These are phyloP conservation scores for Oreortyx pictus DNA, from an alignment of 2,797 vertebrate genomes.

Conservation along the genomic window DNA sequence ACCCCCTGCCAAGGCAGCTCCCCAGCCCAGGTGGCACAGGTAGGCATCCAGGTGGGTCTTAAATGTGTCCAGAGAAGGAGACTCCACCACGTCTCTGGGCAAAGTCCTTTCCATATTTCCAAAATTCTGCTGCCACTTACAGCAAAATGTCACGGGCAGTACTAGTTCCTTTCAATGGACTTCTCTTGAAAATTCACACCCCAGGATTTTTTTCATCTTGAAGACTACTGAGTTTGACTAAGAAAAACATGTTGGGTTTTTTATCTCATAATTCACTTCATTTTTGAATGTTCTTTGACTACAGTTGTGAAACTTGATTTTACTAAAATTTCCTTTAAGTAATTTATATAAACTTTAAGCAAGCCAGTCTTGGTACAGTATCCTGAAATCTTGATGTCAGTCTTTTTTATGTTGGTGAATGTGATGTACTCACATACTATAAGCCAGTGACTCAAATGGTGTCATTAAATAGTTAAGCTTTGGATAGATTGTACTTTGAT, in stretches of 20 bases:
- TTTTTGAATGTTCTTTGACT: background rate
- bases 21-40: too few relatives aligned
- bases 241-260: background rate
- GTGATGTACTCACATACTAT: background rate
- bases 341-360: background rate
- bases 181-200: background rate
- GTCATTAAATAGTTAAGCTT: conserved; percentile 1
- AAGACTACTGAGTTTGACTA: background rate
- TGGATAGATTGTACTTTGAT: background rate
- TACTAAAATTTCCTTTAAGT: background rate
- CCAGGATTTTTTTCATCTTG: background rate
- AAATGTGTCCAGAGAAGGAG: too few relatives aligned
- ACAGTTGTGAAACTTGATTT: background rate
- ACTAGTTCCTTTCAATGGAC: background rate
- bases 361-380: background rate
- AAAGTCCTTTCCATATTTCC: background rate
- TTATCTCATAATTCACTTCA: background rate
- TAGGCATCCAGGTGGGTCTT: too few relatives aligned
- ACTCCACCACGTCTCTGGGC: too few relatives aligned
- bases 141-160: background rate
- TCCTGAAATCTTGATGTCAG: background rate
- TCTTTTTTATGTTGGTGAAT: background rate
- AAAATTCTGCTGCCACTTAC: background rate
- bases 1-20: too few relatives aligned
- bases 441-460: background rate